Conservation (phyloP, 2,113 vertebrate genomes). For the Typhlomys cinereus region DNA sequence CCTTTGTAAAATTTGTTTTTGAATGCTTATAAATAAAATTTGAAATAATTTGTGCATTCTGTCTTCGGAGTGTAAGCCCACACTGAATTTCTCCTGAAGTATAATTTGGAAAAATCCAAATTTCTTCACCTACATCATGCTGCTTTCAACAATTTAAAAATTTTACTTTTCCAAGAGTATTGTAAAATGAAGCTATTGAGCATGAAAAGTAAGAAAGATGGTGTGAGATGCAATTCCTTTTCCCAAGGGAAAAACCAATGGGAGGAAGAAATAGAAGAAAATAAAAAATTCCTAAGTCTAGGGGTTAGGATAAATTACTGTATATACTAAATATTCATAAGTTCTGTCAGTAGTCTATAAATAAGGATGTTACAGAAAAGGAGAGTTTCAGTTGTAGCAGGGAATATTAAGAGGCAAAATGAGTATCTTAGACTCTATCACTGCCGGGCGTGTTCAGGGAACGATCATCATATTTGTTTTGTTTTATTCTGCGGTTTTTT, state of each 20-base stretch:
- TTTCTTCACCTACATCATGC: not conserved
- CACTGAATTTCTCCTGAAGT: not conserved
- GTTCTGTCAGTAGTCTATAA: not conserved
- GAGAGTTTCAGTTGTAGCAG: not conserved
- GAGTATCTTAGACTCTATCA: not conserved
- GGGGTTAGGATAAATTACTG: not conserved
- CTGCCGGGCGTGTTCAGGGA: not conserved
- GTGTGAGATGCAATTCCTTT: not conserved
- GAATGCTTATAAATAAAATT: too few species aligned
- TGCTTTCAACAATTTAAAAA: not conserved
- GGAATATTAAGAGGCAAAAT: not conserved
- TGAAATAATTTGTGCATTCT: not conserved
- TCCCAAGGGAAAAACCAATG: not conserved
- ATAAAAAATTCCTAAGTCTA: not conserved
- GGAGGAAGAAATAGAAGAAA: not conserved
- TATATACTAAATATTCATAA: not conserved
- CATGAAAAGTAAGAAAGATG: not conserved
- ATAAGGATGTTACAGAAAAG: not conserved
- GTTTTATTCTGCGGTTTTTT: too few species aligned
- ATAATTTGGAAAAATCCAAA: not conserved
- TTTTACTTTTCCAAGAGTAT: not conserved
- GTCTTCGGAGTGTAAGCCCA: not conserved
- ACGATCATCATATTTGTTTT: not conserved
- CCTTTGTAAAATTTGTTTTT: too few species aligned
- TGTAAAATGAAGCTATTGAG: not conserved